Evolutionary conservation across 2,113 vertebrate genomes (phyloP), one percentile per base, ranked within the genome.

Genomic region (Gavia stellata): DNA sequence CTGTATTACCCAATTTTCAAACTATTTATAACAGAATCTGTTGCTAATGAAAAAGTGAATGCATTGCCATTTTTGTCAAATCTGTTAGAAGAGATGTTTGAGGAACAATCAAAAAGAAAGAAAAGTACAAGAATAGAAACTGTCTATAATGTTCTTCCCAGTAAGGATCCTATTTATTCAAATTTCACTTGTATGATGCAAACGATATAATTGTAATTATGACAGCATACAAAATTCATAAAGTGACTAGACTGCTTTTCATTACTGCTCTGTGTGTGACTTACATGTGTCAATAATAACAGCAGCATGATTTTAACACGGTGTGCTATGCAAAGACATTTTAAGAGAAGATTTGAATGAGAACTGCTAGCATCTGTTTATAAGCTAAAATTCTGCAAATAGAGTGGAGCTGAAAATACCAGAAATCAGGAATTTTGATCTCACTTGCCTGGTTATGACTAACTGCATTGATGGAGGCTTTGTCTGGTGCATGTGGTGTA

Each of bases 211-310:
- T 3, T 86, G 38, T 50, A 96, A 95, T 80, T 87, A 77, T n/a
- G 59, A 92, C 77, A 84, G 71, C 62, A 88, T 59, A 62, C 42
- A 93, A 93, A 95, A 92, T 12, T 79, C 50, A 81, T n/a, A 36
- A 84, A 92, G 84, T 68, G 16, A 92, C 72, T 81, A 55, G 58
- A 59, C 74, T 95, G 81, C 49, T 97, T 96, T 87, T 95, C 75
- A 95, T 97, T 96, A 97, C 56, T 91, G 75, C 45, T 93, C n/a
- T 95, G 88, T 86, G 63, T 80, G 61, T 38, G 75, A 95, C 65
- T 92, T 94, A 80, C 79, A 85, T 82, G 71, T 68, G 66, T 95
- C 81, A 70, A 17, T 95, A 97, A 94, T 55, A 87, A 71, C 91
- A 95, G 65, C 81, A 95, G 68, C 68, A 88, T 62, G 82, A 93